A percentile compares a stretch with the other conserved stretches of the same genome.
Conservation (phyloP, 2,888 invertebrate species). For the Dasypolia templi region DNA sequence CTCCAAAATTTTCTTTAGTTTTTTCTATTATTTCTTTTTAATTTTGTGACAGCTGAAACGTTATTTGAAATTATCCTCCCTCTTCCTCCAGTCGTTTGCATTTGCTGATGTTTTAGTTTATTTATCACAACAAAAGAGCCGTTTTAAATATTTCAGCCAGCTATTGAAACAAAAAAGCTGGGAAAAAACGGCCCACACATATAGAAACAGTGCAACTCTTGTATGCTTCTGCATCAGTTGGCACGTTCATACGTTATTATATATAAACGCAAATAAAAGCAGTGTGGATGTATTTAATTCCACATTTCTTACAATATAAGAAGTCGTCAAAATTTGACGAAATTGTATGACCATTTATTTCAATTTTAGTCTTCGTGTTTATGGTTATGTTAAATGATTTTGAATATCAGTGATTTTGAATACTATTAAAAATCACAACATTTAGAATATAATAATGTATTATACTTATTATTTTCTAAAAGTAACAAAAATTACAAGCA, state of each 20-base stretch:
- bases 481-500: too few species aligned
- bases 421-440: too few species aligned
- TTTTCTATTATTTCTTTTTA: background rate
- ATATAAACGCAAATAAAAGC: background rate
- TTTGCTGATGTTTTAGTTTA: background rate
- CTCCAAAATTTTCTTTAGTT: background rate
- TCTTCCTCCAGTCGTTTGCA: background rate
- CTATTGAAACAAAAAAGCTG: background rate
- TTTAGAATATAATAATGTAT: too few species aligned
- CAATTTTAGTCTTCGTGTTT: background rate
- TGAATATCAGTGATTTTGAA: too few species aligned
- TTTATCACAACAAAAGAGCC: background rate
- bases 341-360: background rate
- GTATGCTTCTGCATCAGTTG: background rate
- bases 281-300: background rate
- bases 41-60: background rate
- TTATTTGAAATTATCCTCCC: background rate
- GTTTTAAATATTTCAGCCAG: background rate
- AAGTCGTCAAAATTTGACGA: background rate
- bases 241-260: background rate
- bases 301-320: background rate
- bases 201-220: background rate
- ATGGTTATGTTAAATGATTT: background rate
- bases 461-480: too few species aligned
- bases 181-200: too few species aligned